A percentile compares a stretch with the other conserved stretches of the same genome.
Evolutionary conservation across 2,113 vertebrate genomes (phyloP).

Genomic region (Nothoprocta pentlandii): DNA sequence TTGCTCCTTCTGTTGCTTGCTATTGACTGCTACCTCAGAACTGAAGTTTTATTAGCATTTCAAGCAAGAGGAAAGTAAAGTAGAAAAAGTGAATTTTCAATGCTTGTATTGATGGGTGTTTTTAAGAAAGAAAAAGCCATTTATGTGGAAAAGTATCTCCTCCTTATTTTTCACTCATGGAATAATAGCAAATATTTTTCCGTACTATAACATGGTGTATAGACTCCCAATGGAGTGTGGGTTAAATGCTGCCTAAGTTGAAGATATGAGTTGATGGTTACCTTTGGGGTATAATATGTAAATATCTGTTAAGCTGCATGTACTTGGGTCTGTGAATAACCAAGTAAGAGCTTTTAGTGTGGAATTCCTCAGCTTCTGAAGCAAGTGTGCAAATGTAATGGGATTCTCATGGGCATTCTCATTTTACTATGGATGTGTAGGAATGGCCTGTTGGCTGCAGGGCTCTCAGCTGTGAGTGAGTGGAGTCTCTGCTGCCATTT

Average conservation of each 20-base stretch:
- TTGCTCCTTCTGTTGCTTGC: constrained; percentile 18
- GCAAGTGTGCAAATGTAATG: background rate
- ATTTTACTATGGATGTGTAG: background rate
- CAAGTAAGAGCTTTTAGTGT: background rate
- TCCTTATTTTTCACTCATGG: background rate
- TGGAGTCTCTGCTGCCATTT: background rate
- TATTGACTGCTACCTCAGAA: constrained; percentile 18
- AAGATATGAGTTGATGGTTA: background rate
- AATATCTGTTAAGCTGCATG: background rate
- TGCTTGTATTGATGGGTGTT: background rate
- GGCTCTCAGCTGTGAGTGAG: background rate
- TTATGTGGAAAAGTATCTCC: background rate
- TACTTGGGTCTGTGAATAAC: background rate
- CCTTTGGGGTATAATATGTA: rapidly evolving
- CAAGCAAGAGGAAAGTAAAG: background rate
- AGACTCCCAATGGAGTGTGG: background rate
- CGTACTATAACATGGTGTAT: background rate
- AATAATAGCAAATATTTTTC: background rate
- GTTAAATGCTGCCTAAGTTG: background rate
- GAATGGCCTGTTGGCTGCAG: background rate
- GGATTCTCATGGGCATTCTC: background rate
- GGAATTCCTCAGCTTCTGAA: background rate
- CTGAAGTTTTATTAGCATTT: constrained; percentile 19
- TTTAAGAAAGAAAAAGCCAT: background rate
- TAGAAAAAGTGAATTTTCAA: background rate